A percentile compares a stretch with the other conserved stretches of the same genome.
phyloP scores from a whole-genome alignment of 2,797 vertebrate genomes.

The Okamejei kenojei region DNA sequence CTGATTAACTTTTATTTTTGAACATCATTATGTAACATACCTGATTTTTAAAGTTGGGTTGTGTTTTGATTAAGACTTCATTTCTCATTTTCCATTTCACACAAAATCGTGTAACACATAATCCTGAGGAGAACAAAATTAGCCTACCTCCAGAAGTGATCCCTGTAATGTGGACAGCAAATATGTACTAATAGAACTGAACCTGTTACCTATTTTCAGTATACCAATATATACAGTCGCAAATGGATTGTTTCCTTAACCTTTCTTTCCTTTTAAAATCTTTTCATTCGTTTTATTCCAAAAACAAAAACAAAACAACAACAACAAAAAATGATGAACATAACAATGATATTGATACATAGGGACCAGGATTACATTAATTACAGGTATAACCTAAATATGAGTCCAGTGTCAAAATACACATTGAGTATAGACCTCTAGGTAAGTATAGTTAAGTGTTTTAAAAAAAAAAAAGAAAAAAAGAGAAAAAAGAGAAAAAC shows the following conservation, averaged over 20 bases:
- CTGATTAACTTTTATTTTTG: neutral
- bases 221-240: neutral
- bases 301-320: too few relatives aligned
- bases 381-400: too few relatives aligned
- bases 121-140: neutral
- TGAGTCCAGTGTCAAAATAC: too few relatives aligned
- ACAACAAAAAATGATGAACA: too few relatives aligned
- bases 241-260: neutral
- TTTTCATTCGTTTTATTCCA: too few relatives aligned
- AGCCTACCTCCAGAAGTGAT: neutral
- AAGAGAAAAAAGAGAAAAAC: too few relatives aligned
- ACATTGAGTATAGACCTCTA: too few relatives aligned
- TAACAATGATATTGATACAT: too few relatives aligned
- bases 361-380: too few relatives aligned
- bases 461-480: too few relatives aligned
- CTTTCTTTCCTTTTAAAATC: neutral
- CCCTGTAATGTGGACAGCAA: neutral
- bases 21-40: too few relatives aligned
- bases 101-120: neutral
- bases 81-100: neutral
- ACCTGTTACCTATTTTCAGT: neutral
- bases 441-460: too few relatives aligned
- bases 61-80: neutral
- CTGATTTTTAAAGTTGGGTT: neutral
- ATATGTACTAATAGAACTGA: neutral